Base-by-base conservation (phyloP, 2,113 vertebrate species). In the Microtus montanus region DNA sequence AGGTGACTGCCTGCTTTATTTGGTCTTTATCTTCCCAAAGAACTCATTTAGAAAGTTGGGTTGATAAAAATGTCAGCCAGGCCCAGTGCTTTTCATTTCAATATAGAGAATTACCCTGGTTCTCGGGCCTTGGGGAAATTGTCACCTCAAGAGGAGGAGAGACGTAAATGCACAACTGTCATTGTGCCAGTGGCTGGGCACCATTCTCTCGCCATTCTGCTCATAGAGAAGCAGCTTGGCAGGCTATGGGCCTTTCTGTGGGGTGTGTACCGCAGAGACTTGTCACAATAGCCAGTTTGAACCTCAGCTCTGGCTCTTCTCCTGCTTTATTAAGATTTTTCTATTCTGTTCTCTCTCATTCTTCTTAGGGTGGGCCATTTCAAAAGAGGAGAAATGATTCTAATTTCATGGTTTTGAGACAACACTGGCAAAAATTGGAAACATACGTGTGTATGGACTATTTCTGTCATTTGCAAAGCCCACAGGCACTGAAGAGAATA, bases 321-420 rank as follows among this genome's bases (percentile, higher is more conserved):
- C 89, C 95, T 83, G 88, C 33, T 35, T 92, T 95, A 89, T 92
- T 97, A 96, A 95, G 71, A 61, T 96, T 97, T 97, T 97, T 97
- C 96, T 98, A 75, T 97, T 96, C 95, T 98, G 64, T 96, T 97
- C 95, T 89, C 86, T 95, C 90, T 97, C 92, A 97, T 97, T 97
- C 97, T 97, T 97, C 94, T 94, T 97, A 95, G 96, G 97, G 97
- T 93, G 93, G 97, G 96, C 96, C 96, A 94, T 97, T 98, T 98
- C 96, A 92, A 97, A 95, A 97, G 97, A 96, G 98, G 97, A 95
- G 96, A 97, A 95, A 97, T 97, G 97, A 98, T 97, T 98, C 98
- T 98, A 97, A 98, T 98, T 98, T 98, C 98, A 97, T 98, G 98
- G 95, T 98, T 98, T 97, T 97, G 97, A 95, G 98, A 97, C 96